Evolutionary conservation across 30 jellyfish, hydroid and myxozoan species (phyloP), one percentile per base, ranked within the genome.

Genomic region (Calvadosia cruxmelitensis): DNA sequence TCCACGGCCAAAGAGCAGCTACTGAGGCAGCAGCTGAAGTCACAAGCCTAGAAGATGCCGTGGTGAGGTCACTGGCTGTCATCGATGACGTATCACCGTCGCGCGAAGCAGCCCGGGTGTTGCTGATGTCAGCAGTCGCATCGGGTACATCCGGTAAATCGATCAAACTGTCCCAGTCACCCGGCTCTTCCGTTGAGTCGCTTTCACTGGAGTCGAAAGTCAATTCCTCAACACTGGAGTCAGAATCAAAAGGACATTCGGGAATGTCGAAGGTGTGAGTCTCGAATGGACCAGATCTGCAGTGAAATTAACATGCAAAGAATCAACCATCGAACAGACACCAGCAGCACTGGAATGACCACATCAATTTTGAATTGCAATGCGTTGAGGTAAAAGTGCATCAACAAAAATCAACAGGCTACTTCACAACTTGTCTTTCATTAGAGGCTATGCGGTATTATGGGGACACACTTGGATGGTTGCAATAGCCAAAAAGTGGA

Each of bases 1-100:
- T 87, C 94, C 94, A 81, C 1, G 93, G 84, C 97, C 97, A 87
- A 2, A 87, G 69, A 1, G 97, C 74, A 1, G 94, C 92, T 2
- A 87, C 90, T 27, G 97, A 87, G n/a, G 96, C 96, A 34, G 97
- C 97, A 1, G 96, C 96, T 25, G 96, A 79, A 12, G 96, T 73
- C 30, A 80, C 88, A 57, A 87, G 83, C 15, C 93, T 88, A 20
- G 94, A 74, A 7, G 97, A 89, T 28, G 97, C 74, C 15, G 86
- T 64, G 31, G 94, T 71, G 31, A 72, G 29, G 20, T 42, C 57
- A 42, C 57, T 42, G 10, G 57, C 57, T 5, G 57, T 5, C 57
- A 42, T 42, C 10, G 15, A 5, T 42, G 10, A 20, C 20, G 10
- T 10, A 5, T 42, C 57, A 20, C 20, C 57, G 10, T 42, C 57